These are phyloP conservation scores for Caenorhabditis sp. DNA, from an alignment of 2,888 invertebrate genomes.

Conservation along the genomic window DNA sequence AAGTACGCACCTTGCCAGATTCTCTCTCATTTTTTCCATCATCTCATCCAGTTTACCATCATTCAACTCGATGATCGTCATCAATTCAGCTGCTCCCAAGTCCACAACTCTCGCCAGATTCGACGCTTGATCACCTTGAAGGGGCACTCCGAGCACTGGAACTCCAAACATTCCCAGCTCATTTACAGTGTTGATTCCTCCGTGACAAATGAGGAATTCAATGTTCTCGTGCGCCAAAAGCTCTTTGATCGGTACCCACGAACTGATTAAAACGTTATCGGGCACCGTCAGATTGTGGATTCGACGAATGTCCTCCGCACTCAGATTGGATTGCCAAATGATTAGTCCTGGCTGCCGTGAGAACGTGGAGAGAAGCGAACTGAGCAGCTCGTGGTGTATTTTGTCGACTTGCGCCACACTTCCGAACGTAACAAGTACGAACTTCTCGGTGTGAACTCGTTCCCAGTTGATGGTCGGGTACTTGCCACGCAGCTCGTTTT, in stretches of 20 bases:
- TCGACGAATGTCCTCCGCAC: conserved; percentile 42
- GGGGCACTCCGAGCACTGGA: conserved; percentile 73
- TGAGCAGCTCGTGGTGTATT: conserved; percentile 67
- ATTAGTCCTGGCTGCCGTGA: conserved; percentile 27
- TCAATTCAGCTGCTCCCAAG: conserved; percentile 68
- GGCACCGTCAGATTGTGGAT: conserved; percentile 58
- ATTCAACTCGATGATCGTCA: conserved; percentile 67
- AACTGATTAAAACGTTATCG: conserved; percentile 63
- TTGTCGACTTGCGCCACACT: conserved; percentile 73
- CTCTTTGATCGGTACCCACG: conserved; percentile 75
- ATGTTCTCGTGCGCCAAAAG: conserved; percentile 74
- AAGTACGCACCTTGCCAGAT: conserved; percentile 45
- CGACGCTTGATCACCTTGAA: conserved; percentile 75
- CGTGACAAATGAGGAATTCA: conserved; percentile 72
- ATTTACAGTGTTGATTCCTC: conserved; percentile 76
- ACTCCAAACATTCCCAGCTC: conserved; percentile 73
- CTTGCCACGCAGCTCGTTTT: conserved; percentile 33
- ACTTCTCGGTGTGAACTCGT: conserved; percentile 60
- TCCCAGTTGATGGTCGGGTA: conserved; percentile 68
- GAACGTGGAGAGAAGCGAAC: conserved; percentile 64
- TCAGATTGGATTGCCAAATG: conserved; percentile 73
- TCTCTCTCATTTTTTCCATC: conserved; percentile 62
- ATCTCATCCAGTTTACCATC: conserved; percentile 59
- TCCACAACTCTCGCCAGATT: conserved; percentile 73
- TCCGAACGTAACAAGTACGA: conserved; percentile 73